phyloP scores from a whole-genome alignment of 2,888 invertebrate species.

The Hipparchia sbordonii region DNA sequence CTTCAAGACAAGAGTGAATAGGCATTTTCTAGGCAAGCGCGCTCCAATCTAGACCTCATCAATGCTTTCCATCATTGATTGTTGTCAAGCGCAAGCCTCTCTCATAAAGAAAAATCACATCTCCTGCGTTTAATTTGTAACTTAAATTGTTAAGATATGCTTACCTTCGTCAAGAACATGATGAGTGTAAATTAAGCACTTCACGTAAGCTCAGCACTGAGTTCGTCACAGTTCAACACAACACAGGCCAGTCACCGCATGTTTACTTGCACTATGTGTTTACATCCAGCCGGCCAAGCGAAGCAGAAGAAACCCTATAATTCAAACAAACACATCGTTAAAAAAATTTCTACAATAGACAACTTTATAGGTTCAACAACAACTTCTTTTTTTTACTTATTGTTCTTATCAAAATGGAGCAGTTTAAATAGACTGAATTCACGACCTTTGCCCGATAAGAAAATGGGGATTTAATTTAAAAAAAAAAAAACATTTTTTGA shows the following conservation, averaged over 20 bases:
- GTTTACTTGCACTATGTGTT: constrained; percentile 55
- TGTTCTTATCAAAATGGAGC: not conserved
- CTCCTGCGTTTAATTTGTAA: not conserved
- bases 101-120: no score
- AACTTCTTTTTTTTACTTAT: not conserved
- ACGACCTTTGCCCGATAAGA: not conserved
- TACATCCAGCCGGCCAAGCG: constrained; percentile 67
- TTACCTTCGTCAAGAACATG: constrained; percentile 36
- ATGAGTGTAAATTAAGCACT: constrained; percentile 29
- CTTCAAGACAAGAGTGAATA: no score
- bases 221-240: constrained; percentile 31
- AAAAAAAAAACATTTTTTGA: not conserved
- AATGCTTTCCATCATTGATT: no score
- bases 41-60: no score
- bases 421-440: not conserved
- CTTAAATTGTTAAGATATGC: not conserved
- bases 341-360: constrained; percentile 36
- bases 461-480: not conserved
- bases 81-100: no score
- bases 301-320: constrained; percentile 75
- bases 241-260: constrained; percentile 53
- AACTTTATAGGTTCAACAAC: constrained; percentile 42
- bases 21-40: no score
- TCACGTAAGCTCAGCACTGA: constrained; percentile 30
- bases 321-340: constrained; percentile 49